These are phyloP conservation scores for Oreochromis aureus DNA, from an alignment of 2,113 vertebrate genomes.

Conservation along the genomic window DNA sequence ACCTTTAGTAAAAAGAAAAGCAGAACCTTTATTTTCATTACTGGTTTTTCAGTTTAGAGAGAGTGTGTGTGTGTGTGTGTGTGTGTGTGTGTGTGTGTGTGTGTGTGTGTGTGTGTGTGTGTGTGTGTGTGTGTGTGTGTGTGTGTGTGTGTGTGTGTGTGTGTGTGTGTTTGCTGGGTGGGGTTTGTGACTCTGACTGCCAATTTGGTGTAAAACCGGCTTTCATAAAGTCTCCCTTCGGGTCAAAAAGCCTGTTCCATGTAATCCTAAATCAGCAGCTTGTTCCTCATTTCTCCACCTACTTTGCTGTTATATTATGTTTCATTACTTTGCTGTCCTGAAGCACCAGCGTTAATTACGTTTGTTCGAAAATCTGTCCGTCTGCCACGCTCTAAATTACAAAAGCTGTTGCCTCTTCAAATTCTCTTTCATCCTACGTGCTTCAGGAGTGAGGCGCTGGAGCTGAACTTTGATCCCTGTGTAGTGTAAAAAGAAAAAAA, in stretches of 20 bases:
- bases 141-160: neutral
- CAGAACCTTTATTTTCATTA: neutral
- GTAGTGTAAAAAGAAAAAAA: neutral
- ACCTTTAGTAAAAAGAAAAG: neutral
- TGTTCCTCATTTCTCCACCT: neutral
- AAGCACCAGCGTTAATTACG: neutral
- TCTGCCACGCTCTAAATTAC: neutral
- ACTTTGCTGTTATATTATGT: neutral
- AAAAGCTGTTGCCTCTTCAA: neutral
- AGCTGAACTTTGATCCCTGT: neutral
- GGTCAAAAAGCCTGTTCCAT: neutral
- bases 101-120: neutral
- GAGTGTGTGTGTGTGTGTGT: neutral
- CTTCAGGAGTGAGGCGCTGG: neutral
- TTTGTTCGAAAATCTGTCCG: neutral
- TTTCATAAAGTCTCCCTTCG: neutral
- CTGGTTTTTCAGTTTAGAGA: neutral
- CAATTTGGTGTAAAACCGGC: neutral
- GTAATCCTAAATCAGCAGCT: neutral
- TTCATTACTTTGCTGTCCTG: neutral
- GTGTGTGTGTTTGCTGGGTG: neutral
- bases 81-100: neutral
- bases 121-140: neutral
- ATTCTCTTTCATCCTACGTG: neutral
- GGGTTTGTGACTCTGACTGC: neutral